Percentiles rank a stretch among this genome's conserved stretches.
Evolutionary conservation across 64 coral and sea anemone species (phyloP).

Genomic region (Anthopleura sola): DNA sequence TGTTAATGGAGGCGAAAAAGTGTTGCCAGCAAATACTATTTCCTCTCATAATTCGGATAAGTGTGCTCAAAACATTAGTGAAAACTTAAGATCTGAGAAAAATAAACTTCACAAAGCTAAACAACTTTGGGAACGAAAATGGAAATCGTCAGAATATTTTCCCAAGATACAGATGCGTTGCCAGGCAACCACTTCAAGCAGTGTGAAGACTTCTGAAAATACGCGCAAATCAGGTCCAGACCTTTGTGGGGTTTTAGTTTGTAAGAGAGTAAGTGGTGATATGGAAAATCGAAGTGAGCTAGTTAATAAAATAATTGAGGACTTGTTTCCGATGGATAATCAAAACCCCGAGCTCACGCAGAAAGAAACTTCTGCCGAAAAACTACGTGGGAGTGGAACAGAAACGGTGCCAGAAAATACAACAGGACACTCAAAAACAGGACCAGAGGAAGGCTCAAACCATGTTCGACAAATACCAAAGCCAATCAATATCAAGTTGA

Average conservation of each 20-base stretch:
- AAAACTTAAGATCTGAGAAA: not conserved
- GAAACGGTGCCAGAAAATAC: not conserved
- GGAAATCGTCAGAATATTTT: not conserved
- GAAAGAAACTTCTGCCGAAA: not conserved
- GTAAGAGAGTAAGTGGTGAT: not conserved
- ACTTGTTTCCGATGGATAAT: not conserved
- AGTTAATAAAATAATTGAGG: not conserved
- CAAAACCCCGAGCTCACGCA: not conserved
- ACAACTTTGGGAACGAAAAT: not conserved
- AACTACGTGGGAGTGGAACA: not conserved
- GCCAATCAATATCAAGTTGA: not conserved
- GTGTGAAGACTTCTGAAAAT: not conserved
- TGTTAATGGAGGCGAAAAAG: too few relatives aligned
- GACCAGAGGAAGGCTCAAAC: not conserved
- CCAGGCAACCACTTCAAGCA: conserved; percentile 5
- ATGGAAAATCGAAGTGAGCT: not conserved
- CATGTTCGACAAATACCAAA: not conserved
- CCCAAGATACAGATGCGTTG: not conserved
- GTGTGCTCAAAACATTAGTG: too few relatives aligned
- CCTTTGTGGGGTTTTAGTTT: not conserved
- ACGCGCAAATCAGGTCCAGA: not conserved
- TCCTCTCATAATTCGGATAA: too few relatives aligned
- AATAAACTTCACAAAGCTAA: not conserved
- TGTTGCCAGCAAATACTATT: too few relatives aligned
- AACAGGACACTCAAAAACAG: not conserved